A percentile compares a stretch with the other conserved stretches of the same genome.
These are phyloP conservation scores for Hydrochoerus hydrochaeris DNA, from an alignment of 2,113 vertebrate species.

Conservation along the genomic window DNA sequence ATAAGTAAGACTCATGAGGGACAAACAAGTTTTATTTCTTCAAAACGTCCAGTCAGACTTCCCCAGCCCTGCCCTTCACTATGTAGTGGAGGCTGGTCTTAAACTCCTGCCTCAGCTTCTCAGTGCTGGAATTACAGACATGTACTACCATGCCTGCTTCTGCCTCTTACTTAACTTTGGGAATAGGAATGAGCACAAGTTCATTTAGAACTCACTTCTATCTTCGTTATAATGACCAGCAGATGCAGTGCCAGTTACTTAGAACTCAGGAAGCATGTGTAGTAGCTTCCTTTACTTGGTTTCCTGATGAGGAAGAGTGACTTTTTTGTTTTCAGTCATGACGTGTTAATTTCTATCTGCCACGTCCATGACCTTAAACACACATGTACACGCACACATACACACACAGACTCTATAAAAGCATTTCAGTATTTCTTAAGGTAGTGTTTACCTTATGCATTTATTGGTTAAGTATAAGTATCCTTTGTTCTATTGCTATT, in stretches of 20 bases:
- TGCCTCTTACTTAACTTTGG: background rate
- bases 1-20: background rate
- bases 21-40: background rate
- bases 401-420: background rate
- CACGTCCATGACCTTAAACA: background rate
- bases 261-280: background rate
- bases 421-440: background rate
- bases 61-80: background rate
- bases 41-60: background rate
- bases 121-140: background rate
- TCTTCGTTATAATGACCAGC: background rate
- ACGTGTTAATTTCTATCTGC: background rate
- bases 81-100: background rate
- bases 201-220: background rate
- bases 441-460: background rate
- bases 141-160: background rate
- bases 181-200: background rate
- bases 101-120: background rate
- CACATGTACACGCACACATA: background rate
- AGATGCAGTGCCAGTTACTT: background rate
- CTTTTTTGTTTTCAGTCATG: background rate
- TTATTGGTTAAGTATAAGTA: background rate
- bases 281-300: background rate
- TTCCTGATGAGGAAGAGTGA: background rate
- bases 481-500: background rate